Base-by-base conservation (phyloP, 2,888 invertebrate species). In the Tipula unca region DNA sequence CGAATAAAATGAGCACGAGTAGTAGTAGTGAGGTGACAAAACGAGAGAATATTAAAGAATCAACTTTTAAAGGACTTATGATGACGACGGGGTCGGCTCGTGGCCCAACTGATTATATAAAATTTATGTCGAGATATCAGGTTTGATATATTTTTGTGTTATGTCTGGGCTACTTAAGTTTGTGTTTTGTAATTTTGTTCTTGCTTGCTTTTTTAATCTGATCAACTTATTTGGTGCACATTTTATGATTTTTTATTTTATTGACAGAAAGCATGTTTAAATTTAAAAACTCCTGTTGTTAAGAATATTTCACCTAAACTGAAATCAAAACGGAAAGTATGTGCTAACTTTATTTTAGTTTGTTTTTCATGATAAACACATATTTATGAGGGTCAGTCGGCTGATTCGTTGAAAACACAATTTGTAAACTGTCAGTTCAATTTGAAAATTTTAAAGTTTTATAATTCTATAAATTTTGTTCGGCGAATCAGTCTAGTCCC, bases 91-190 rank as follows among this genome's bases (percentile, higher is more conserved):
- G 89, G 87, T 90, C 90, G 82, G 89, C 90, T 1, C 88, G 91
- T 3, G 90, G 90, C 88, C 89, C 89, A 3, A 86, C 87, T 0
- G 89, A 90, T 20, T 91, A 90, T 87, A 88, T 91, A 29, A 89
- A 89, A 85, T 91, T 91, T 87, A 91, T 91, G 90, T 87, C 90
- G 0, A 88, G 88, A 29, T 91, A 90, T 87, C 91, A 91, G 89
- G 91, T 91, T 87, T 17, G 87, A 83, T n/a, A 85, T 32, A 25
- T 69, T 69, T 69, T 69, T 25, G 25, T 69, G 25, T 48, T 1
- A 4, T 25, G 69, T 32, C 17, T 83, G 3, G 35, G 32, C 32
- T n/a, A n/a, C 6, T 32, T 32, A 5, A 6, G 13, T 82, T 29
- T 29, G 83, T 14, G 5, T 83, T 83, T 32, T 85, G 4, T 32